Conservation (phyloP, 2,888 invertebrate genomes). For the Metellina segmentata region DNA sequence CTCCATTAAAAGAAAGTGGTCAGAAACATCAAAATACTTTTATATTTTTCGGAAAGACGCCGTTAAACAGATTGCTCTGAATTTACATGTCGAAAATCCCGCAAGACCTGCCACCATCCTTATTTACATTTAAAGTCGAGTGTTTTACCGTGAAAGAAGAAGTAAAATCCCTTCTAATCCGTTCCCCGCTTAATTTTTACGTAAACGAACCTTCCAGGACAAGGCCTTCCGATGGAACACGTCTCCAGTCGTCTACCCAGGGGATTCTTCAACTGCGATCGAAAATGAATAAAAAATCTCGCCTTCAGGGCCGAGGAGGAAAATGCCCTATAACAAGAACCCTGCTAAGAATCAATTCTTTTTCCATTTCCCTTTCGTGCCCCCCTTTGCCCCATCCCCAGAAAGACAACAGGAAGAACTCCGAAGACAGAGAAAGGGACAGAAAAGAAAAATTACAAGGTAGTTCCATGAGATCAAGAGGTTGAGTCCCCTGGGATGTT, state of each 20-base stretch:
- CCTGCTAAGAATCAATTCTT: constrained; percentile 73
- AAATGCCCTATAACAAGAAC: constrained; percentile 64
- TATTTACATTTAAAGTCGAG: constrained; percentile 26
- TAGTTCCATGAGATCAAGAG: constrained; percentile 65
- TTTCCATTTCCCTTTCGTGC: constrained; percentile 57
- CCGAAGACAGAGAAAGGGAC: not conserved
- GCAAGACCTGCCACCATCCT: not conserved
- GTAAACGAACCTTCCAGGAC: constrained; percentile 51
- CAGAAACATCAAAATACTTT: not conserved
- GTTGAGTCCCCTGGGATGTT: constrained; percentile 52
- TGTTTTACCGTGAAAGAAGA: not conserved
- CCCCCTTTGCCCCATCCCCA: not conserved
- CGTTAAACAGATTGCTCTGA: not conserved
- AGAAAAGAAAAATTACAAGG: constrained; percentile 65
- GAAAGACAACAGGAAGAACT: constrained; percentile 55
- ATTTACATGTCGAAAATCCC: not conserved
- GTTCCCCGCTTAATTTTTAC: constrained; percentile 61
- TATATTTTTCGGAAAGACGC: not conserved
- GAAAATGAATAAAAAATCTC: constrained; percentile 70
- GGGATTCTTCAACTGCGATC: constrained; percentile 58
- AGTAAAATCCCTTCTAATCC: constrained; percentile 31
- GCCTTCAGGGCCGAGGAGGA: constrained; percentile 45
- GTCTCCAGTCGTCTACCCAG: constrained; percentile 48
- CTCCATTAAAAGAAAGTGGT: not conserved
- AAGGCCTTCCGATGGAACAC: constrained; percentile 35